Conservation (phyloP, 1,140 invertebrate genomes). For the Drosophila littoralis region DNA sequence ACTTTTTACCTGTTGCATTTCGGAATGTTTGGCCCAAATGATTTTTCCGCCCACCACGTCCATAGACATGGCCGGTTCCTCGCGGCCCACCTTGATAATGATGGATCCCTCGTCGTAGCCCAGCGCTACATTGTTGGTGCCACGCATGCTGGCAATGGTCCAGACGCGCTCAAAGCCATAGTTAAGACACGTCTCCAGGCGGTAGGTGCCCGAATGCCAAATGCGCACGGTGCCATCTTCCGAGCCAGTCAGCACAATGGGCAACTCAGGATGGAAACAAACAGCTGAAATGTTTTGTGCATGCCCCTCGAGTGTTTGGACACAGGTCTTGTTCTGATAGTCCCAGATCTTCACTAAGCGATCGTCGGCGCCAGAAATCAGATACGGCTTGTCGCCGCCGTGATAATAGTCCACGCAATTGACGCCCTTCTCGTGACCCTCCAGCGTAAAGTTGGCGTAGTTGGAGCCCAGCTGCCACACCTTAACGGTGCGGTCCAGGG, state of each 20-base stretch:
- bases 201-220: slow-evolving; percentile 99
- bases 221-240: slow-evolving; percentile 98
- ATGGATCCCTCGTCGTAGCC: slow-evolving; percentile 99
- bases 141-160: slow-evolving; percentile 97
- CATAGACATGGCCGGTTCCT: slow-evolving; percentile 99
- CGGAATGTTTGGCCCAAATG: slow-evolving; percentile 98
- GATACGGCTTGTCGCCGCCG: slow-evolving; percentile 99
- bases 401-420: slow-evolving; percentile 99
- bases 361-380: slow-evolving; percentile 99
- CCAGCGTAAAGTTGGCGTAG: slow-evolving; percentile 98
- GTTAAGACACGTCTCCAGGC: slow-evolving; percentile 97
- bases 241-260: slow-evolving; percentile 98
- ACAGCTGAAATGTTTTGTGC: slow-evolving; percentile 97
- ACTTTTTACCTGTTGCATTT: slow-evolving; percentile 95
- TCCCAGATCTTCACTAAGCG: slow-evolving; percentile 99
- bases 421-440: slow-evolving; percentile 99
- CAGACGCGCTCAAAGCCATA: slow-evolving; percentile 99
- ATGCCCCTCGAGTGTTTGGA: slow-evolving; percentile 98
- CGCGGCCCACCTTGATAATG: slow-evolving; percentile 98
- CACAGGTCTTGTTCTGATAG: slow-evolving; percentile 99
- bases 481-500: slow-evolving; percentile 98
- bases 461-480: slow-evolving; percentile 98
- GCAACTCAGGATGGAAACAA: slow-evolving; percentile 98
- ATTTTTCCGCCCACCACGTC: slow-evolving; percentile 99
- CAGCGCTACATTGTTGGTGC: slow-evolving; percentile 98